These are phyloP conservation scores for Stenoptilia bipunctidactyla DNA, from an alignment of 2,888 invertebrate species.

Conservation along the genomic window DNA sequence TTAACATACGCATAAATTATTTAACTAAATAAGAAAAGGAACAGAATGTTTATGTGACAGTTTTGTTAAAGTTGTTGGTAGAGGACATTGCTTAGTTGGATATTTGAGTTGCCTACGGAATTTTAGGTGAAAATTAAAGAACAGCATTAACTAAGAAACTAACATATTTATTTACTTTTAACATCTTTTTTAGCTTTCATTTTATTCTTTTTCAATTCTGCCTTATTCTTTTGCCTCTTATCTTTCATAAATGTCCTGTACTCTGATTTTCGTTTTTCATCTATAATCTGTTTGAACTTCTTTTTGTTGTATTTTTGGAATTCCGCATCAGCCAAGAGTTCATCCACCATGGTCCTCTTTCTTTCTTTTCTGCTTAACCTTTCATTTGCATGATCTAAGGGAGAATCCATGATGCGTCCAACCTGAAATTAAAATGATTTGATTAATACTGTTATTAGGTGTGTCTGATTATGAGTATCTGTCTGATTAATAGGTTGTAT, in stretches of 20 bases:
- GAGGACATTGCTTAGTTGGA: too few relatives aligned
- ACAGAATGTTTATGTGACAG: too few relatives aligned
- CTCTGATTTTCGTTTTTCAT: slow-evolving; percentile 76
- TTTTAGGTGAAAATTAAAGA: too few relatives aligned
- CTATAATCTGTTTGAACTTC: slow-evolving; percentile 83
- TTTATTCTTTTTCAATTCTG: slow-evolving; percentile 48
- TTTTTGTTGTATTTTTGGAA: slow-evolving; percentile 85
- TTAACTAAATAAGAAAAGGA: too few relatives aligned
- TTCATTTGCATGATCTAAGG: slow-evolving; percentile 88
- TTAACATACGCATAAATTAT: too few relatives aligned
- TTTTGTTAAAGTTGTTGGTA: too few relatives aligned
- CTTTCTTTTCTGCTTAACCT: slow-evolving; percentile 88
- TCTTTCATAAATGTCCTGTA: slow-evolving; percentile 82
- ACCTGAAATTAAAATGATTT: too few relatives aligned
- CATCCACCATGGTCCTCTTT: slow-evolving; percentile 93
- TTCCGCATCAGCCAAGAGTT: slow-evolving; percentile 89
- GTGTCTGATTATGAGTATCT: too few relatives aligned
- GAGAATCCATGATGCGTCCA: slow-evolving; percentile 85
- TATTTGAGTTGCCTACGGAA: too few relatives aligned
- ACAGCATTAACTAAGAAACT: too few relatives aligned
- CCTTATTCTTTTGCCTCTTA: slow-evolving; percentile 77
- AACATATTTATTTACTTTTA: not conserved
- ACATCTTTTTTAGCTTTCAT: slow-evolving; percentile 30
- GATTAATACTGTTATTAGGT: too few relatives aligned
- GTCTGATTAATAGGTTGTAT: too few relatives aligned